Conservation (phyloP, 2,113 vertebrate genomes). For the Rhynchomys soricoides region DNA sequence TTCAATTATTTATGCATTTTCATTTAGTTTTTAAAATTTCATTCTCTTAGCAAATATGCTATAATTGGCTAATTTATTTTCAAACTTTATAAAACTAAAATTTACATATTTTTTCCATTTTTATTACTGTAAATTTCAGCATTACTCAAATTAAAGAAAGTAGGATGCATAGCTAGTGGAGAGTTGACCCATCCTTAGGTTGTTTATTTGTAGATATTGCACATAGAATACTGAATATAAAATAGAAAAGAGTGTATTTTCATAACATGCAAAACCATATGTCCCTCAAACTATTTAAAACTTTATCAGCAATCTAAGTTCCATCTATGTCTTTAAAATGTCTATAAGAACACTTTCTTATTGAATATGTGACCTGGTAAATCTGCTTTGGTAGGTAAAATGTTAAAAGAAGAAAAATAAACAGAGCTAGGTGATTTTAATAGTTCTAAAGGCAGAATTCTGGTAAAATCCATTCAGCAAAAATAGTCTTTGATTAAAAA, state of each 20-base stretch:
- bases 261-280: slow-evolving; percentile 23
- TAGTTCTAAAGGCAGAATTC: slow-evolving; percentile 25
- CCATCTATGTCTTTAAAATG: not conserved
- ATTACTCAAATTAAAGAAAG: slow-evolving; percentile 64
- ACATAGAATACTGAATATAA: slow-evolving; percentile 60
- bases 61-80: slow-evolving; percentile 54
- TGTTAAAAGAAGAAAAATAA: slow-evolving; percentile 52
- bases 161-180: not conserved
- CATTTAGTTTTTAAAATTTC: not conserved
- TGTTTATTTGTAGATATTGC: slow-evolving; percentile 59
- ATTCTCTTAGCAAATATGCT: not conserved
- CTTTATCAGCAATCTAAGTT: slow-evolving; percentile 23
- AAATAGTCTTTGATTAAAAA: slow-evolving; percentile 29
- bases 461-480: slow-evolving; percentile 61
- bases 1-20: not conserved
- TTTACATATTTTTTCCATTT: not conserved
- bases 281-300: slow-evolving; percentile 50
- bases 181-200: slow-evolving; percentile 37
- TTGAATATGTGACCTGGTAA: not conserved
- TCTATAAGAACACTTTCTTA: slow-evolving; percentile 6
- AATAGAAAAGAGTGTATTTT: slow-evolving; percentile 54
- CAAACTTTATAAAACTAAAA: not conserved
- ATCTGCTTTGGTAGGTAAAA: not conserved
- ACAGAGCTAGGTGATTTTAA: slow-evolving; percentile 53
- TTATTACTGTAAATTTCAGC: slow-evolving; percentile 55